Base-by-base conservation (phyloP, 1,140 invertebrate species). In the Apis florea region DNA sequence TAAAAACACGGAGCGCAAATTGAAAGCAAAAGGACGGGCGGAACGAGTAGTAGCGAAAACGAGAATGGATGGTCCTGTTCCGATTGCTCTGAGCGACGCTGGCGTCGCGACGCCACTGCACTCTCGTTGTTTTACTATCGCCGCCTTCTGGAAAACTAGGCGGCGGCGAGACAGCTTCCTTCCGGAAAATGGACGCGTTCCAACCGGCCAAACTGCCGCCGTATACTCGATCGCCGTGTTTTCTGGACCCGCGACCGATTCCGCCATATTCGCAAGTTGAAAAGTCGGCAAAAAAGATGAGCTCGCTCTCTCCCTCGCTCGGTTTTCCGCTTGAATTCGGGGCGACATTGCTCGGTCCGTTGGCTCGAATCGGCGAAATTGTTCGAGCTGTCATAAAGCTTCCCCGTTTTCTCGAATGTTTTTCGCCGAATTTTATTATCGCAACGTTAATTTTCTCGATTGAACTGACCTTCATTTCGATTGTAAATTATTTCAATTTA, bases 101-200 rank as follows among this genome's bases (percentile, higher is more conserved):
- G 31, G 31, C 78, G 78, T 58, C 78, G 70, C 78, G 78, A 73
- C 61, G 78, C 61, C 49, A 6, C 61, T 26, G 51, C 61, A 24
- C 53, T 13, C 64, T 66, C 71, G 61, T 80, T 80, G 79, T 80
- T 80, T 80, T 58, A 67, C 61, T n/a, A n/a, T n/a, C 61, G 24
- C 40, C 63, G 79, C 53, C 19, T 75, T 75, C 40, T 31, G 47
- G 40, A 71, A n/a, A 74, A 58, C 24, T 51, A 40, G 31, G 31
- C 59, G 24, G 24, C n/a, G 26, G 51, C 71, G 53, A 47, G 40
- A 54, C 69, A 19, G 54, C 17, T 70, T 66, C n/a, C 61, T 74
- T 56, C 70, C 61, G 61, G 59, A 59, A 80, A 80, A 80, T 80
- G 79, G 79, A 75, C 71, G 71, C 79, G 64, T 74, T 80, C 79